Conservation (phyloP, 2,797 vertebrate genomes). For the Psittacula echo region DNA sequence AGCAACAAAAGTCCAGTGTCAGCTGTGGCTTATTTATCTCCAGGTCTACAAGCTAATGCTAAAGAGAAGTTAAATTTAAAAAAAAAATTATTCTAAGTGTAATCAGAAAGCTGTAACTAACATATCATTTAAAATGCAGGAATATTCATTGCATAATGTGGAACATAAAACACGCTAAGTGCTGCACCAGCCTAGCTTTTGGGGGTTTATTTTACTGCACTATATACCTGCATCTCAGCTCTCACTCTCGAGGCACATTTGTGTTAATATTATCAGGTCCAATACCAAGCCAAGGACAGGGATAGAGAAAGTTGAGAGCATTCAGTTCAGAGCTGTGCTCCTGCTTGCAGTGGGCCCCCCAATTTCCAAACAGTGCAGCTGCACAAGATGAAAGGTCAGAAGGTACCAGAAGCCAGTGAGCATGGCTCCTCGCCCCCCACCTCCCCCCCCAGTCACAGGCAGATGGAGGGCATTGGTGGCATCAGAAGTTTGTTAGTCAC, state of each 20-base stretch:
- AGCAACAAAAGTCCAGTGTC: neutral
- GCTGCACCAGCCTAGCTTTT: neutral
- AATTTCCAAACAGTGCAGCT: accelerated
- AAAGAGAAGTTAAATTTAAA: neutral
- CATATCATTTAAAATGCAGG: neutral
- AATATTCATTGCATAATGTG: neutral
- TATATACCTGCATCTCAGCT: neutral
- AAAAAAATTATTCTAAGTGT: neutral
- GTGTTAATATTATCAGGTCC: neutral
- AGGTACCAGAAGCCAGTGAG: accelerated
- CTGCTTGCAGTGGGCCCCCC: accelerated
- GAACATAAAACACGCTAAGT: neutral
- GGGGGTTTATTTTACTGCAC: neutral
- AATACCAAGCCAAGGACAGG: neutral
- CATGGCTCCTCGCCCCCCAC: accelerated
- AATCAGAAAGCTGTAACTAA: constrained; percentile 1
- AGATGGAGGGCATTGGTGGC: neutral
- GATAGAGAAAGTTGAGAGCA: neutral
- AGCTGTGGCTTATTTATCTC: neutral
- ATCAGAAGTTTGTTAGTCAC: neutral
- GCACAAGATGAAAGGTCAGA: accelerated
- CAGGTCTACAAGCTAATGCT: neutral
- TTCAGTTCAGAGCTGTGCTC: accelerated
- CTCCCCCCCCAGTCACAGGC: neutral
- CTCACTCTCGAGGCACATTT: neutral